Evolutionary conservation across 2,888 invertebrate genomes (phyloP), one percentile per base, ranked within the genome.

Genomic region (Megalurothrips usitatus): DNA sequence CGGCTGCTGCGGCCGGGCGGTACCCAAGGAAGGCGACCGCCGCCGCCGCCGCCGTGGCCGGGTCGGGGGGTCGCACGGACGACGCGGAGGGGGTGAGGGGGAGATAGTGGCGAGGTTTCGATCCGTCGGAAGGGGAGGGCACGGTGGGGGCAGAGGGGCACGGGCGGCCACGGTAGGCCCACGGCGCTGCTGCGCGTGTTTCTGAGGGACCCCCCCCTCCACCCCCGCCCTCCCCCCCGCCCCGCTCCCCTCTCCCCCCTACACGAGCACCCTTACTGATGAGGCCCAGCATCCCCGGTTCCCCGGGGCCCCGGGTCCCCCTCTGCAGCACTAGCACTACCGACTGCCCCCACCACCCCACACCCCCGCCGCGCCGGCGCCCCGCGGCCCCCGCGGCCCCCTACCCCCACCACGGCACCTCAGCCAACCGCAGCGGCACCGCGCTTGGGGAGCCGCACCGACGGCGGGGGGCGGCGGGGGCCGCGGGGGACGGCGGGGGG

Each of bases 391-490:
- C 52, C 14, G 52, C 52, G 52, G 52, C 52, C 14, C 52, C 14
- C 19, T 17, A n/a, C 68, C 68, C 68, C 68, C 68, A 75, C 68
- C 68, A 75, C 68, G 23, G 23, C 68, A 75, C 23, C 68, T 75
- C 68, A 75, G 26, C 68, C 68, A 75, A 75, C 68, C 68, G 68
- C 68, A 26, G 23, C 9, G 68, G 68, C 68, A 75, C 68, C 68
- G 26, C 34, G 34, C 34, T 43, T 6, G 34, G 34, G 34, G 34
- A 43, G 34, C 34, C 34, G 34, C 34, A 43, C 34, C 34, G 34
- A 43, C 34, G 34, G 23, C n/a, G 68, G 23, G 23, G 68, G 23
- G 68, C 68, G n/a, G 23, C 68, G 23, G 23, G 63, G 52, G 52
- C 52, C 52, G 23, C n/a, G 68, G 23, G 23, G 68, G 23, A 23